Evolutionary conservation across 2,888 invertebrate genomes (phyloP).

Genomic region (Tetheella fluctuosa): DNA sequence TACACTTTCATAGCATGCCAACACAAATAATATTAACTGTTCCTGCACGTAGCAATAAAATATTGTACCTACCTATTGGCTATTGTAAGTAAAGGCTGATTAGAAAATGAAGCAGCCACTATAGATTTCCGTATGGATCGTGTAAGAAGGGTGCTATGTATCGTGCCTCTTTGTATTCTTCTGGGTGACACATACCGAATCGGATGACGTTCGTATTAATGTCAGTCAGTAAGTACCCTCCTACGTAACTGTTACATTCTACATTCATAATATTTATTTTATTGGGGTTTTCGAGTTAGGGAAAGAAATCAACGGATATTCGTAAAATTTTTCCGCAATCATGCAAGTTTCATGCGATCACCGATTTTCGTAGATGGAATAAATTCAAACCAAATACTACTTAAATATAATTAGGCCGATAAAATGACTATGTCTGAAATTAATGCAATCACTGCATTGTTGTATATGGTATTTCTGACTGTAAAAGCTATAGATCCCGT

Average conservation of each 20-base stretch:
- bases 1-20: too few species aligned
- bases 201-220: neutral
- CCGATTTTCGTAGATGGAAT: neutral
- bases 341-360: neutral
- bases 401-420: too few species aligned
- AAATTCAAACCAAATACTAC: neutral
- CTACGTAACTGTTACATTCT: too few species aligned
- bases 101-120: too few species aligned
- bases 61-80: too few species aligned
- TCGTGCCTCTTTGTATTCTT: neutral
- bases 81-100: too few species aligned
- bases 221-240: neutral
- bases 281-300: neutral
- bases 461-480: neutral
- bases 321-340: neutral
- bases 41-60: too few species aligned
- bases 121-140: too few species aligned
- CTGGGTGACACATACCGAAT: neutral
- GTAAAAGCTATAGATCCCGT: neutral
- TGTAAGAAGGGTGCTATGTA: too few species aligned
- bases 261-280: neutral
- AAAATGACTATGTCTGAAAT: conserved; percentile 1
- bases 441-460: neutral
- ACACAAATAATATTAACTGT: too few species aligned
- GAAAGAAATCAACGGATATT: neutral